Evolutionary conservation across 2,797 vertebrate genomes (phyloP), one percentile per base, ranked within the genome.

Genomic region (Arnoldichthys spilopterus): DNA sequence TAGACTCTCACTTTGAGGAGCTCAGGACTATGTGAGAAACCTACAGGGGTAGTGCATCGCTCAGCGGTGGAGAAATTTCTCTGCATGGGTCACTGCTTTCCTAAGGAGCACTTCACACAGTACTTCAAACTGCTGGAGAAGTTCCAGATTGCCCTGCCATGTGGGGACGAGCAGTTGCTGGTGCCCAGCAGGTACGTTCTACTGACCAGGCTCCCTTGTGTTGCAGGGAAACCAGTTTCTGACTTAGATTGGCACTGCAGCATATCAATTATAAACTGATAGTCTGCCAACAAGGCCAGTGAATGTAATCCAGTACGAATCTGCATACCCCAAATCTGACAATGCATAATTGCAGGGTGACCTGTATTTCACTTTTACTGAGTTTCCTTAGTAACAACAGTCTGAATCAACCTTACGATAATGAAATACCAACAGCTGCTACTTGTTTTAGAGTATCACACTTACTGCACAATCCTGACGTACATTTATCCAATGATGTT

Each of bases 51-150:
- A 13, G 89, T 98, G 26, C 94, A 94, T 82, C 95, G 95, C 78
- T 94, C 93, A 0, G 89, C 93, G 81, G 93, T 98, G 87, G 95
- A 98, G 85, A 94, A 85, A 84, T 94, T 95, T 83, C 92, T 99
- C 67, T 92, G 88, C 7, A 95, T 97, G 88, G 95, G 92, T 45
- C 94, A 85, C 83, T 94, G 92, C 85, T 98, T 99, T 88, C 97
- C 97, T 2, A 94, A 93, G 83, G 92, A 91, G 70, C 96, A 96
- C 86, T 88, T 95, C 88, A 90, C 88, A 4, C 96, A 98, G 78
- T 98, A 97, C 87, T 96, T 98, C 47, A 98, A 94, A 61, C 95
- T 99, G 78, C 90, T 99, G 88, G 97, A 99, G 90, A 98, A 97
- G 90, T 98, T 99, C 81, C 98, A 97, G 87, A 96, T 99, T 64